Conservation (phyloP, 2,888 invertebrate genomes). For the Limulus polyphemus region DNA sequence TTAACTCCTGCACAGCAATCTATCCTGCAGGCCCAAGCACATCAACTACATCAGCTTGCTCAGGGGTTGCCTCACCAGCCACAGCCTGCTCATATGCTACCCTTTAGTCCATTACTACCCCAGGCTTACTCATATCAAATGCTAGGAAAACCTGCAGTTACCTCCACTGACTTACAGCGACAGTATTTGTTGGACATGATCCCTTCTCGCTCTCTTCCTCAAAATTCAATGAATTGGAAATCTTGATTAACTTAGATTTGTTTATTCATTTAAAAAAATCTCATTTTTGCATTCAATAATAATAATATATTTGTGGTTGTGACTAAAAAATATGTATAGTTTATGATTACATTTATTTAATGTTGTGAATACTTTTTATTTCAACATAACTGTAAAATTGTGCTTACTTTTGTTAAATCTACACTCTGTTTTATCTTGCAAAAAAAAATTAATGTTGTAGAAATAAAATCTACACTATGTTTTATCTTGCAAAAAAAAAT, state of each 20-base stretch:
- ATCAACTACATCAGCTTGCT: constrained; percentile 53
- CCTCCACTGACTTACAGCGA: constrained; percentile 51
- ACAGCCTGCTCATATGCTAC: constrained; percentile 59
- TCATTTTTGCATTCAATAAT: too few species aligned
- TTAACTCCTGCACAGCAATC: constrained; percentile 26
- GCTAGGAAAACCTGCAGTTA: constrained; percentile 31
- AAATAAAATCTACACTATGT: too few species aligned
- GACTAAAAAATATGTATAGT: too few species aligned
- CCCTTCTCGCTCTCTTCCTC: constrained; percentile 40
- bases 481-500: too few species aligned
- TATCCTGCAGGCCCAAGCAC: constrained; percentile 24
- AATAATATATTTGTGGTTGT: too few species aligned
- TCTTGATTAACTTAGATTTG: constrained; percentile 15
- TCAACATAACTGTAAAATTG: too few species aligned
- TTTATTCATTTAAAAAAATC: too few species aligned
- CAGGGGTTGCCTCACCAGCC: constrained; percentile 54
- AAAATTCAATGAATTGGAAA: constrained; percentile 26
- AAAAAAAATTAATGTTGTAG: too few species aligned
- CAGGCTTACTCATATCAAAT: constrained; percentile 38
- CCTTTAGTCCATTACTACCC: constrained; percentile 63
- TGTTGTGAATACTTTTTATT: too few species aligned
- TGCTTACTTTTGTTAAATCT: too few species aligned
- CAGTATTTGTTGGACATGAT: constrained; percentile 96
- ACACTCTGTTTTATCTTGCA: too few species aligned
- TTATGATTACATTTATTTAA: too few species aligned